phyloP scores from a whole-genome alignment of 2,888 invertebrate genomes.

The Strigamia crassipes region DNA sequence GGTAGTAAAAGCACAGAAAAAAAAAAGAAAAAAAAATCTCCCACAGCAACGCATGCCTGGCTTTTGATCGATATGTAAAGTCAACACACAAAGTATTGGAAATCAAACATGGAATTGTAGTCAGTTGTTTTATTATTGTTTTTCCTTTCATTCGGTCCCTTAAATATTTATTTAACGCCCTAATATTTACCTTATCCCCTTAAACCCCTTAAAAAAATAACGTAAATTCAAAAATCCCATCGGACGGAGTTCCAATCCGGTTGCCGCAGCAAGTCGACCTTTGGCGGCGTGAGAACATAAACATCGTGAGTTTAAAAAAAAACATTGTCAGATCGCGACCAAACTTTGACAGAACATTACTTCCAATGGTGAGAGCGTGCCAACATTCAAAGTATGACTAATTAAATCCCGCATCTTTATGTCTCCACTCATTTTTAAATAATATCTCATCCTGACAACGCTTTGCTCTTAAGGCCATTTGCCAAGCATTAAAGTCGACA shows the following conservation, averaged over 20 bases:
- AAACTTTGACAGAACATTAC: too few relatives aligned
- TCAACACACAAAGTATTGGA: conserved; percentile 6
- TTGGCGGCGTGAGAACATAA: too few relatives aligned
- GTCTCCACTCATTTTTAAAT: conserved; percentile 7
- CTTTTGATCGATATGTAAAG: conserved; percentile 28
- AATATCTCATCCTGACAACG: conserved; percentile 36
- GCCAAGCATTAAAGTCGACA: background rate
- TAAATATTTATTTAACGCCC: background rate
- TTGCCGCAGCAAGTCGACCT: too few relatives aligned
- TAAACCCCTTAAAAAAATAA: background rate
- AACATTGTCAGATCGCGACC: too few relatives aligned
- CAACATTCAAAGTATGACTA: background rate
- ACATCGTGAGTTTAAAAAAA: too few relatives aligned
- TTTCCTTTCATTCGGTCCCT: background rate
- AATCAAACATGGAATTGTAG: background rate
- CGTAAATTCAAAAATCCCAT: too few relatives aligned
- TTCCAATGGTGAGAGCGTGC: background rate
- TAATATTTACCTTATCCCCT: background rate
- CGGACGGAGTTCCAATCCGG: too few relatives aligned
- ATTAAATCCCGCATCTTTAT: conserved; percentile 31
- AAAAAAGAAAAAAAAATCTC: background rate
- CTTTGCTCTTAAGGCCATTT: conserved; percentile 19
- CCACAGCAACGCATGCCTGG: background rate
- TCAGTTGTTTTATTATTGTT: background rate
- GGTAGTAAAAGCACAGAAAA: background rate